Conservation (phyloP, 2,888 invertebrate genomes). For the Euclidia mi region DNA sequence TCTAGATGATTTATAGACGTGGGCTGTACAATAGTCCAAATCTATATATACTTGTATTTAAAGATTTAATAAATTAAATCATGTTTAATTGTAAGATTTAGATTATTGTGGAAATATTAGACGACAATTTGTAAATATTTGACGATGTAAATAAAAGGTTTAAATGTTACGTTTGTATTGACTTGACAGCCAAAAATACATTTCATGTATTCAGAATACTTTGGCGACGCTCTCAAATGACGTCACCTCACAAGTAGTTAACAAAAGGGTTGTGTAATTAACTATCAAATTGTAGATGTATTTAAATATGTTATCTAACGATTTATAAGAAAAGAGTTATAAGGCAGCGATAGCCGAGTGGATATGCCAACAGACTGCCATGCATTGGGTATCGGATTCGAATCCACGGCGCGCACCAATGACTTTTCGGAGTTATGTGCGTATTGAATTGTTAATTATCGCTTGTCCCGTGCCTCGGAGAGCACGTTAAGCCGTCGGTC, state of each 20-base stretch:
- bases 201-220: conserved; percentile 65
- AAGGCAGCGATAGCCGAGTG: too few species aligned
- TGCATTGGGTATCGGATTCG: too few species aligned
- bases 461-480: too few species aligned
- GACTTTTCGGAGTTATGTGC: too few species aligned
- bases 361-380: too few species aligned
- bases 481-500: too few species aligned
- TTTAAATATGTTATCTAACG: conserved; percentile 81
- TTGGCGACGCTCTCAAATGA: conserved; percentile 57
- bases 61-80: conserved; percentile 47
- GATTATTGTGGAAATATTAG: conserved; percentile 65
- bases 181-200: conserved; percentile 72
- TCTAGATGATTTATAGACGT: conserved; percentile 62
- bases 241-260: conserved; percentile 76
- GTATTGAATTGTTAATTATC: too few species aligned
- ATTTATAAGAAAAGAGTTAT: too few species aligned
- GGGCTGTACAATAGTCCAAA: conserved; percentile 41
- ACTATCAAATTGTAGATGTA: conserved; percentile 84
- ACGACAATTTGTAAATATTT: conserved; percentile 66
- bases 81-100: conserved; percentile 46
- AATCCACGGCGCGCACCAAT: too few species aligned
- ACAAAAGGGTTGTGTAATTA: conserved; percentile 87
- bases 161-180: conserved; percentile 65
- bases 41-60: conserved; percentile 43
- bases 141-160: conserved; percentile 65